phyloP scores from a whole-genome alignment of 2,797 vertebrate genomes.

The Columba guinea region DNA sequence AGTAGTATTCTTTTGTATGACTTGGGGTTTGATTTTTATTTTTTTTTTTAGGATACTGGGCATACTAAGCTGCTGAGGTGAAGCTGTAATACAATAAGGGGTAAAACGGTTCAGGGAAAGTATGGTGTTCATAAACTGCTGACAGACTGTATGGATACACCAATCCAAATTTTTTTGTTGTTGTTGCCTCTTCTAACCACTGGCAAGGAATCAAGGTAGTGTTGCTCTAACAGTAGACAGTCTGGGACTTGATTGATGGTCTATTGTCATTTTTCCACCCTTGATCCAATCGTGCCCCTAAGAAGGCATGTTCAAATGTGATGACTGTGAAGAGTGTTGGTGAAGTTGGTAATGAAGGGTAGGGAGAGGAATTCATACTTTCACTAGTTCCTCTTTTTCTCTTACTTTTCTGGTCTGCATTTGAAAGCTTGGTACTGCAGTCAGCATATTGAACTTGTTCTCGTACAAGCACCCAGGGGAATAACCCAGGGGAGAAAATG shows the following conservation, averaged over 20 bases:
- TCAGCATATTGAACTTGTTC: background rate
- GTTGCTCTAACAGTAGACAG: background rate
- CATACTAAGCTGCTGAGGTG: slow-evolving; percentile 20
- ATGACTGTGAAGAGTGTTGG: background rate
- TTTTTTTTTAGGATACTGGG: slow-evolving; percentile 9
- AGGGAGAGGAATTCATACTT: background rate
- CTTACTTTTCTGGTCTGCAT: background rate
- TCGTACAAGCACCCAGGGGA: background rate
- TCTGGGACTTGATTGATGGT: background rate
- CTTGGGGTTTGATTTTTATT: background rate
- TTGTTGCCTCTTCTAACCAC: background rate
- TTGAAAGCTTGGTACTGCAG: background rate
- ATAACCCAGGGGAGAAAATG: background rate
- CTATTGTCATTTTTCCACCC: background rate
- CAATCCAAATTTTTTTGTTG: background rate
- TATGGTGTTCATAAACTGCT: slow-evolving; percentile 20
- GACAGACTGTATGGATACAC: slow-evolving; percentile 22
- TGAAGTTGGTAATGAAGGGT: background rate
- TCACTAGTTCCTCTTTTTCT: background rate
- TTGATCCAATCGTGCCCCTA: background rate
- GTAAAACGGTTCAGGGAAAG: slow-evolving; percentile 25
- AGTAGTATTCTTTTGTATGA: background rate
- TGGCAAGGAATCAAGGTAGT: background rate
- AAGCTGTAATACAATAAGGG: slow-evolving; percentile 28
- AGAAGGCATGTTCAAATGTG: background rate